These are phyloP conservation scores for Pteropus rufus DNA, from an alignment of 2,797 vertebrate species.

Conservation along the genomic window DNA sequence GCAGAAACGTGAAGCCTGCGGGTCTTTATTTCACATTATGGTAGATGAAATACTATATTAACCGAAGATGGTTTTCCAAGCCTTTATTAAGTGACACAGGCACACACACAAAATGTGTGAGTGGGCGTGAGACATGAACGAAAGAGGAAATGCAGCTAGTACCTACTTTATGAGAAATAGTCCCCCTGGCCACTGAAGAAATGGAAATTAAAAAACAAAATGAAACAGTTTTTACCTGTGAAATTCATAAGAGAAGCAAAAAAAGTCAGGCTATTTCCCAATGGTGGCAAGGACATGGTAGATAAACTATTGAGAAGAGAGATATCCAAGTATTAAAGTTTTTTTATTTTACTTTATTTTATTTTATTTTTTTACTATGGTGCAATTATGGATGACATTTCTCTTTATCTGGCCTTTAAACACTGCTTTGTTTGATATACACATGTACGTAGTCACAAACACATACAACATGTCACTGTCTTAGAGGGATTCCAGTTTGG, in stretches of 20 bases:
- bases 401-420: not conserved
- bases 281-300: not conserved
- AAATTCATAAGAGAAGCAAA: not conserved
- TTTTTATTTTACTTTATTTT: too few species aligned
- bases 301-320: not conserved
- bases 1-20: too few species aligned
- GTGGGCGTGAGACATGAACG: too few species aligned
- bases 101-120: too few species aligned
- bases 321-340: not conserved
- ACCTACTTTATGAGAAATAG: not conserved
- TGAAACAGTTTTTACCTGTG: not conserved
- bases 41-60: not conserved
- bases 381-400: not conserved
- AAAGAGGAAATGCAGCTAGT: not conserved
- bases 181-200: not conserved
- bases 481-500: not conserved
- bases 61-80: not conserved
- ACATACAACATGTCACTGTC: not conserved
- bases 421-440: not conserved
- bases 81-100: not conserved
- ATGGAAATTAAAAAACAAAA: not conserved
- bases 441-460: fast-evolving
- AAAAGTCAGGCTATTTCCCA: fast-evolving
- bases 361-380: not conserved
- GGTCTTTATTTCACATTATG: not conserved